Conservation (phyloP, 2,888 invertebrate genomes). For the Hymenopus coronatus region DNA sequence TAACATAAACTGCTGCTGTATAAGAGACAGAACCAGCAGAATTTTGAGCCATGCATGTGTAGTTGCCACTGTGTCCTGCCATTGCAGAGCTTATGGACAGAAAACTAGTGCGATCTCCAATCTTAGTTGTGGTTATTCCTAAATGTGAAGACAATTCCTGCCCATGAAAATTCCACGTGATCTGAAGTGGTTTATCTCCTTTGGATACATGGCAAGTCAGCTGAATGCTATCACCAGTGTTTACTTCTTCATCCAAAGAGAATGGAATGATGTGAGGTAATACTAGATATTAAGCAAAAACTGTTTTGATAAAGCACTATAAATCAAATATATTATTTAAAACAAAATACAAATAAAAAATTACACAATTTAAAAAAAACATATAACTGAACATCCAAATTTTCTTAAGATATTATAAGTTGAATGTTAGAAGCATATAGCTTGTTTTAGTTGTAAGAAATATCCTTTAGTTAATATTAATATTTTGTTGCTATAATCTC, state of each 20-base stretch:
- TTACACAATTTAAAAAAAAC: no score
- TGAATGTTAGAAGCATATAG: no score
- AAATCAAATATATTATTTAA: no score
- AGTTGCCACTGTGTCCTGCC: slow-evolving; percentile 51
- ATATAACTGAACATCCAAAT: no score
- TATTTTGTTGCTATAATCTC: no score
- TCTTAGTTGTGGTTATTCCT: slow-evolving; percentile 44
- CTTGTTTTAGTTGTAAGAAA: no score
- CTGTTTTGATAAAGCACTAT: no score
- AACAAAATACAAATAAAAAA: no score
- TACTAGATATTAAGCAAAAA: slow-evolving; percentile 49
- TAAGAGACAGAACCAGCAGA: slow-evolving; percentile 43
- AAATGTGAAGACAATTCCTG: slow-evolving; percentile 40
- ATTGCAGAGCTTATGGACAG: slow-evolving; percentile 43
- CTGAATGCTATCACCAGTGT: slow-evolving; percentile 41
- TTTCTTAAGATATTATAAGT: no score
- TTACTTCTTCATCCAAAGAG: slow-evolving; percentile 39
- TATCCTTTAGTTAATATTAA: no score
- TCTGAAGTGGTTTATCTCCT: slow-evolving; percentile 41
- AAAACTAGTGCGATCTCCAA: slow-evolving; percentile 43
- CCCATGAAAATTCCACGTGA: slow-evolving; percentile 40
- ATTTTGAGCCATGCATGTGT: slow-evolving; percentile 46
- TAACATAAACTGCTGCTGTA: slow-evolving; percentile 43
- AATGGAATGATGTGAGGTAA: slow-evolving; percentile 44
- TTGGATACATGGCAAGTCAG: slow-evolving; percentile 42